Base-by-base conservation (phyloP, 2,113 vertebrate genomes). In the Rhadina sibilatrix region DNA sequence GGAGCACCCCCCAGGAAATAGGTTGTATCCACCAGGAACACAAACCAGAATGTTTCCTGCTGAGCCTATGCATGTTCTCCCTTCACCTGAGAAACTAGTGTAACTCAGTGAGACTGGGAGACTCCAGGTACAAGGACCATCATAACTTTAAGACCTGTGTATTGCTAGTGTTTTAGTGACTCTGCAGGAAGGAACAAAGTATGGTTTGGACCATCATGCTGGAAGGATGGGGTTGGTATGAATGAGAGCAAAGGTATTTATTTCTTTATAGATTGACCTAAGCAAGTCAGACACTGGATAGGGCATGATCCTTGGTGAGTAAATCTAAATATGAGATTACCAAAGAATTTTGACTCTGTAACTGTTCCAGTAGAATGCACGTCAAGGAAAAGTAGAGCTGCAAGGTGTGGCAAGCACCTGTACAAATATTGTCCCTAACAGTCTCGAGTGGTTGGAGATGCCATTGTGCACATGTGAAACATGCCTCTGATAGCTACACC, bases 181-280 rank as follows among this genome's bases (percentile, higher is more conserved):
- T 69, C 50, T 75, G 9, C n/a, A 19, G 59, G 70, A 79, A 75
- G 80, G 56, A 64, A 35, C 10, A 25, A 53, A 42, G 35, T 42
- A 7, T 37, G 27, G 30, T 52, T 87, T 70, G 30, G 60, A 64
- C 64, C 38, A 61, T 23, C 15, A 7, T 3, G 5, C 15, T 1
- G 1, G 14, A 47, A 70, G 38, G 42, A 46, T 0, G 0, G 21
- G 31, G 6, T 13, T 77, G 52, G 6, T 38, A 22, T 59, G 31
- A 54, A 19, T 42, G 42, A 77, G 42, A 87, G 42, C 0, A 3
- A 44, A 53, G 17, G 23, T 76, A n/a, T 7, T 54, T 0, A 4
- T 72, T 79, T 76, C 30, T 8, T 53, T 83, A 9, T 33, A 50
- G 69, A 38, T 35, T 87, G 7, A 50, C 31, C 49, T 89, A 31